Percentiles rank a stretch among this genome's conserved stretches.
These are phyloP conservation scores for Phyto melanocephala DNA, from an alignment of 2,888 invertebrate genomes.

Conservation along the genomic window DNA sequence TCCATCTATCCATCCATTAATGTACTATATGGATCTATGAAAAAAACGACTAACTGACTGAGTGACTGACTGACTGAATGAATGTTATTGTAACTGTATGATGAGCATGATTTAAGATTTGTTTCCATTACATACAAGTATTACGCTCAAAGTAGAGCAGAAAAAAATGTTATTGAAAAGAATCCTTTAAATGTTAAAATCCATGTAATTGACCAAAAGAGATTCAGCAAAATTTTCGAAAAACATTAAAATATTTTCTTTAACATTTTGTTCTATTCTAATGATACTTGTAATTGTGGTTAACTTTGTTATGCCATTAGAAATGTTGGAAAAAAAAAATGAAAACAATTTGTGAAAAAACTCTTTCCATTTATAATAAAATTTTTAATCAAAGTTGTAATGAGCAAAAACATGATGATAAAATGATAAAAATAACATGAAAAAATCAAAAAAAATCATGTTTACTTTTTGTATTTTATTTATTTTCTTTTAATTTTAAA, in stretches of 20 bases:
- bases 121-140: background rate
- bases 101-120: background rate
- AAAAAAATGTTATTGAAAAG: background rate
- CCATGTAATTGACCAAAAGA: slow-evolving; percentile 37
- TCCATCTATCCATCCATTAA: background rate
- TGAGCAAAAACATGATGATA: background rate
- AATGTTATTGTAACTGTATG: background rate
- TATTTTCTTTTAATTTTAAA: background rate
- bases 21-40: background rate
- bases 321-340: background rate
- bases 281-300: slow-evolving; percentile 31
- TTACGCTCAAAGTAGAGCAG: background rate
- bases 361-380: slow-evolving; percentile 2
- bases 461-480: background rate
- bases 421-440: background rate
- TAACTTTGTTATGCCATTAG: background rate
- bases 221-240: background rate
- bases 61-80: background rate
- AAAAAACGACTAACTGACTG: slow-evolving; percentile 17
- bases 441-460: background rate
- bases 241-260: slow-evolving; percentile 3
- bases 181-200: slow-evolving; percentile 13
- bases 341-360: background rate
- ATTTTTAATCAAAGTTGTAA: slow-evolving; percentile 9
- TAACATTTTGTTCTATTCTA: slow-evolving; percentile 11